phyloP scores from a whole-genome alignment of 2,797 vertebrate genomes.

The Pteronotus mesoamericanus region DNA sequence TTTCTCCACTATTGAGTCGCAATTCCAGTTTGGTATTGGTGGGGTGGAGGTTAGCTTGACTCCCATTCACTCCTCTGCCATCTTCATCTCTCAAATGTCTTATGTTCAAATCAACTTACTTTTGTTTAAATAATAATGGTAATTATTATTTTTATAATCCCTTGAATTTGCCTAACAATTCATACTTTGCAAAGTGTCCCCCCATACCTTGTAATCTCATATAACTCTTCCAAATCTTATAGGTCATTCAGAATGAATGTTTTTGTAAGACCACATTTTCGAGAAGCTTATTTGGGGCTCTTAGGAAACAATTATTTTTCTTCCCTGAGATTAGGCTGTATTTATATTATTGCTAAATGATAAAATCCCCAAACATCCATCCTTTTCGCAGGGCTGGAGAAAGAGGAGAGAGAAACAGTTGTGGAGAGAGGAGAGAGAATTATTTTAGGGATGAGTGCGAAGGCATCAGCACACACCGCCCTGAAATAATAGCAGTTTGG shows the following conservation, averaged over 20 bases:
- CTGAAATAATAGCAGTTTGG: background rate
- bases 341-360: background rate
- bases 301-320: background rate
- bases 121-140: constrained; percentile 33
- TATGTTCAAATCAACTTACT: background rate
- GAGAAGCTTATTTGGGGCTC: background rate
- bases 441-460: background rate
- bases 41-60: no score
- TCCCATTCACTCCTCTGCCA: no score
- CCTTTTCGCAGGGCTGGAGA: background rate
- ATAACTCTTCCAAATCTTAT: background rate
- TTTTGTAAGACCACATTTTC: background rate
- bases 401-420: background rate
- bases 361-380: background rate
- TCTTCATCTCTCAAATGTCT: no score
- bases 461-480: background rate
- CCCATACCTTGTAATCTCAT: background rate
- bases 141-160: constrained; percentile 47
- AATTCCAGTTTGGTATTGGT: no score
- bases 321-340: background rate
- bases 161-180: constrained; percentile 25
- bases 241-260: background rate
- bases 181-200: background rate
- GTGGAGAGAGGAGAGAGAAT: background rate
- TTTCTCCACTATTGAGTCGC: no score